Base-by-base conservation (phyloP, 2,888 invertebrate species). In the Aphrophora alni region DNA sequence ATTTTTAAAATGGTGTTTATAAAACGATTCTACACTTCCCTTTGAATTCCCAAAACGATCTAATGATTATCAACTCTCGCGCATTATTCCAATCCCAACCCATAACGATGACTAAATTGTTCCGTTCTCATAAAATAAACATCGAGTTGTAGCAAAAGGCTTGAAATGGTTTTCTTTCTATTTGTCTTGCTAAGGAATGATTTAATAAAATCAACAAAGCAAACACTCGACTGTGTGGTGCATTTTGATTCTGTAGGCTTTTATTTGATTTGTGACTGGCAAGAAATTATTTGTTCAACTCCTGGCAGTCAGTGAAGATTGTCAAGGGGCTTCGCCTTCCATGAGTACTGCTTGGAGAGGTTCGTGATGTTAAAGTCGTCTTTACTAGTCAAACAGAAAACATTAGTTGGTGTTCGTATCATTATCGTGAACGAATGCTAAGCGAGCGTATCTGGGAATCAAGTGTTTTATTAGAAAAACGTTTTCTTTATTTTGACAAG, bases 211-310 rank as follows among this genome's bases (percentile, higher is more conserved):
- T 59, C 59, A 59, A 59, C 59, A 59, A 3, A 3, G 59, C 59
- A 59, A 59, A 59, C 59, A 59, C 59, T 59, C 59, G 21, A 21
- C 59, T 59, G 59, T 59, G 59, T 21, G 59, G 59, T 59, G 59
- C 59, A 59, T 59, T 59, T 59, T 59, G 59, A 59, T 59, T 59
- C 59, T 59, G 59, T 59, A 21, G 59, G 59, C 59, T 59, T n/a
- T n/a, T 59, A 59, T 59, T 59, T 59, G 59, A 59, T 21, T 59
- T 21, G 59, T 59, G 59, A 59, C 59, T 59, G 59, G 59, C 59
- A 59, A 21, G 59, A 59, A 59, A 59, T 59, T 59, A 59, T 59
- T 59, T 59, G 59, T 59, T 59, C 59, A 59, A 59, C 44, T 44
- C 44, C n/a, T 44, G 59, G 21, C 59, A 21, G n/a, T 59, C 59